Conservation (phyloP, 92 coral and sea anemone genomes). For the Epizoanthus stellaris region DNA sequence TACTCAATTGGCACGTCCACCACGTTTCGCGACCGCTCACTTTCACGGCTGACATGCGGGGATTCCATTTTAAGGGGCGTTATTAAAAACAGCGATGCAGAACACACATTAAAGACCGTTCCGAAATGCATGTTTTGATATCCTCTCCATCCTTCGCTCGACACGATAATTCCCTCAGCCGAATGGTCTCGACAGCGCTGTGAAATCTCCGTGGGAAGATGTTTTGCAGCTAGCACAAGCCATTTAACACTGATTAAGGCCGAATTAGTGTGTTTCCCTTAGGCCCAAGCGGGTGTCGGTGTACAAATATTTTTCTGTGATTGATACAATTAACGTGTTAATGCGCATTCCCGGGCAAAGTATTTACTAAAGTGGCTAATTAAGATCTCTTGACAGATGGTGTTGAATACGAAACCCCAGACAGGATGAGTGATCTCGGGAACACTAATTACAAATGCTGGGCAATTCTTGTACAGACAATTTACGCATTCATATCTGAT, state of each 20-base stretch:
- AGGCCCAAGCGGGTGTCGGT: conserved; percentile 24
- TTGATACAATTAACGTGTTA: conserved; percentile 51
- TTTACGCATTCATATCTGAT: too few species aligned
- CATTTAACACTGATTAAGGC: conserved; percentile 48
- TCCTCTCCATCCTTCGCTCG: background rate
- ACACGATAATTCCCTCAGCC: conserved; percentile 1
- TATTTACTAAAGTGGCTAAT: conserved; percentile 68
- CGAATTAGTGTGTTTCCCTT: conserved; percentile 34
- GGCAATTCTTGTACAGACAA: too few species aligned
- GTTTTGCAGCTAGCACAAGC: conserved; percentile 9
- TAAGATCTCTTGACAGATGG: conserved; percentile 53
- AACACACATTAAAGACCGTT: conserved; percentile 6
- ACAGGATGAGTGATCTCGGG: too few species aligned
- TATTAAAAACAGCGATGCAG: background rate
- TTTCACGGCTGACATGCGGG: conserved; percentile 33
- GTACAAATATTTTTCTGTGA: conserved; percentile 41
- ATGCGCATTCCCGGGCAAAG: conserved; percentile 57
- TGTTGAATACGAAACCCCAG: conserved; percentile 19
- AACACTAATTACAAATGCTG: too few species aligned
- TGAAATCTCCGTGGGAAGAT: conserved; percentile 37
- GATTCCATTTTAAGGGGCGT: conserved; percentile 30
- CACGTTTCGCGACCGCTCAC: conserved; percentile 1
- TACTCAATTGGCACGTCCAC: conserved; percentile 38
- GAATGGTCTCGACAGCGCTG: background rate
- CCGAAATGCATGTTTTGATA: background rate